Evolutionary conservation across 1,140 invertebrate species (phyloP), one percentile per base, ranked within the genome.

Genomic region (Hylyphantes graminicola): DNA sequence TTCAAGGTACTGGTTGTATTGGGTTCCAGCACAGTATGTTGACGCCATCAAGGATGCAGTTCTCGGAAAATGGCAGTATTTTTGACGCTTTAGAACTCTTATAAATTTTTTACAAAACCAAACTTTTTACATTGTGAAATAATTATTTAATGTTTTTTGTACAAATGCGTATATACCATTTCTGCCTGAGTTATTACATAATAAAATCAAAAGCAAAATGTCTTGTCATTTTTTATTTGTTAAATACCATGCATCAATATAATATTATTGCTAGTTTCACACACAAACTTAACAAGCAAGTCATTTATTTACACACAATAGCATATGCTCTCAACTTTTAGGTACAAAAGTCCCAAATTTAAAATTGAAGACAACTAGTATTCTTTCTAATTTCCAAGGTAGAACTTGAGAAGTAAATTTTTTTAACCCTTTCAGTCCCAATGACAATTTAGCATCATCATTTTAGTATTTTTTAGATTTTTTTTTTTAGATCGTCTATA

Each of bases 1-100:
- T 12, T 96, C 95, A 51, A 91, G 94, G 86, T 97, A 97, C 91
- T 98, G 95, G 95, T 93, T 98, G 70, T 97, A 98, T 90, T 98
- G 96, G 96, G 95, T 98, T 61, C 96, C 96, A 64, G 95, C 95
- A 50, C 91, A 92, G 86, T 98, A 96, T 89, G 93, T 97, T 81
- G 94, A 96, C 88, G 95, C 96, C 78, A 96, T 98, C 87, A 97
- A 97, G 92, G 95, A 96, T 88, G 94, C 95, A 74, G 93, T 97
- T 86, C 92, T 97, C 57, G 96, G 96, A 75, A 95, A 95, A 88
- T 96, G 95, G 86, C 86, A 86, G 64, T 85, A 81, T 76, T 86
- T 86, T 85, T 86, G 79, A 86, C 78, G 61, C 21, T 17, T 61
- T 72, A 63, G 57, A 77, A 77, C 57, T 77, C 21, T 59, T 17